phyloP scores from a whole-genome alignment of 1,140 invertebrate species.

The Eurosta solidaginis region DNA sequence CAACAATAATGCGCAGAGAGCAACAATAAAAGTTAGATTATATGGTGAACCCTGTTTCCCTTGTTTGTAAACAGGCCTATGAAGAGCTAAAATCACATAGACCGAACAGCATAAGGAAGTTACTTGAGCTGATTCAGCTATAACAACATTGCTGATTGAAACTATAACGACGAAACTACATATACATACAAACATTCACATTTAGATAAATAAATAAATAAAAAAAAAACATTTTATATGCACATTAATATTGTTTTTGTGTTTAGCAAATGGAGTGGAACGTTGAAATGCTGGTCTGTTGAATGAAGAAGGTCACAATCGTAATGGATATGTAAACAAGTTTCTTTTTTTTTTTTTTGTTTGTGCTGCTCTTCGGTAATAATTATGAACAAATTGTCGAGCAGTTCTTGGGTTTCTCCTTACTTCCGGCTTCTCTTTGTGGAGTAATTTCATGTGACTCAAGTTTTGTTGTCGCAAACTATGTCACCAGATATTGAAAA shows the following conservation, averaged over 20 bases:
- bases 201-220: too few relatives aligned
- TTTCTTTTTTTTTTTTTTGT: neutral
- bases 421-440: neutral
- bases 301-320: neutral
- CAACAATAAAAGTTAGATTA: neutral
- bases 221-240: too few relatives aligned
- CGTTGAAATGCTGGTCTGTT: neutral
- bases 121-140: neutral
- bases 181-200: neutral
- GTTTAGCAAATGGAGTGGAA: neutral
- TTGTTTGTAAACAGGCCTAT: neutral
- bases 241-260: neutral
- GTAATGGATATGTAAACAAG: neutral
- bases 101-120: neutral
- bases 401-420: neutral
- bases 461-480: neutral
- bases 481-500: neutral
- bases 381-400: slow-evolving; percentile 11
- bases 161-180: neutral
- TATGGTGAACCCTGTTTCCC: neutral
- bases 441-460: neutral
- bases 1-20: neutral
- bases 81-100: neutral
- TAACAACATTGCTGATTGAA: neutral
- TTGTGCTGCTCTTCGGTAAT: neutral